Evolutionary conservation across 2,888 invertebrate genomes (phyloP).

Genomic region (Drosophila fungiperda): DNA sequence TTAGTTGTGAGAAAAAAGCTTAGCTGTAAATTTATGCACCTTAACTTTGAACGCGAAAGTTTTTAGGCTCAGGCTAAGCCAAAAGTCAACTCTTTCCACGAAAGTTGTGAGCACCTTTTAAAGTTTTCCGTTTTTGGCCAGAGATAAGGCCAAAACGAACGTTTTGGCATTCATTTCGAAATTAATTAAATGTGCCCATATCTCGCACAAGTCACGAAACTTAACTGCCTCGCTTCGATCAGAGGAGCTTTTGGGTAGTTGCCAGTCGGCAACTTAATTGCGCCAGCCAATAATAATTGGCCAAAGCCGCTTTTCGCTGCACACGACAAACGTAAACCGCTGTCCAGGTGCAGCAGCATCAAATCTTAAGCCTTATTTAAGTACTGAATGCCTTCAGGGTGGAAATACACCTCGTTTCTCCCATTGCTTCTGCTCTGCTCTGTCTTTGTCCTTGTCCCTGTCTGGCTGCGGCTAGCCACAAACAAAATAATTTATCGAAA

Average conservation of each 20-base stretch:
- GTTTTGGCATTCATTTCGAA: slow-evolving; percentile 65
- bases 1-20: slow-evolving; percentile 66
- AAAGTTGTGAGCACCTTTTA: slow-evolving; percentile 44
- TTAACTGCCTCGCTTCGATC: slow-evolving; percentile 22
- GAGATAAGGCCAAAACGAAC: slow-evolving; percentile 58
- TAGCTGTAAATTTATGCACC: slow-evolving; percentile 46
- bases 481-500: slow-evolving; percentile 28
- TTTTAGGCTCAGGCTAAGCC: slow-evolving; percentile 58
- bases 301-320: slow-evolving; percentile 63
- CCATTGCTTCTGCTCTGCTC: slow-evolving; percentile 4
- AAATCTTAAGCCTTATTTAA: slow-evolving; percentile 31
- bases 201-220: slow-evolving; percentile 34
- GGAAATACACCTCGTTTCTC: not conserved
- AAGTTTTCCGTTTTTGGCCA: slow-evolving; percentile 56
- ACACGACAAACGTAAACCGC: slow-evolving; percentile 32
- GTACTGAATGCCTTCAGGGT: not conserved
- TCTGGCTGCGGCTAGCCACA: slow-evolving; percentile 11
- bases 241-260: slow-evolving; percentile 19
- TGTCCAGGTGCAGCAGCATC: slow-evolving; percentile 26
- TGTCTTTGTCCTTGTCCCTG: slow-evolving; percentile 18
- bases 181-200: slow-evolving; percentile 67
- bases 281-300: slow-evolving; percentile 66
- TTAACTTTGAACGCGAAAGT: slow-evolving; percentile 59
- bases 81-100: slow-evolving; percentile 18
- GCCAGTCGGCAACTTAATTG: slow-evolving; percentile 58